Base-by-base conservation (phyloP, 2,113 vertebrate species). In the Dicaeum eximium region DNA sequence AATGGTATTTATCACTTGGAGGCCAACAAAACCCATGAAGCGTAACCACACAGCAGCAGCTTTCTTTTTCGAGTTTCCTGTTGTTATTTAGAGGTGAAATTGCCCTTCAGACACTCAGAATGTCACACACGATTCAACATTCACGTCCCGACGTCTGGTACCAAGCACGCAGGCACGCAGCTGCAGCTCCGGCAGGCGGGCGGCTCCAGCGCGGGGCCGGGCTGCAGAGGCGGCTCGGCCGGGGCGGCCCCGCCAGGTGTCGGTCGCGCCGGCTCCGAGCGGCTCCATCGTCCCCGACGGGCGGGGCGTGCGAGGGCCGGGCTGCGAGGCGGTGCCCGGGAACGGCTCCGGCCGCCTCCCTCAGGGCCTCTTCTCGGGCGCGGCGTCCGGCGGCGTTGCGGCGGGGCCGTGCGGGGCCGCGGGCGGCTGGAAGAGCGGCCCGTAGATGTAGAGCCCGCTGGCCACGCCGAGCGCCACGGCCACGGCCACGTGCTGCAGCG, bases 401-500 rank as follows among this genome's bases (percentile, higher is more conserved):
- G 56, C 23, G 15, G 86, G 15, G 20, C 74, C 8, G 48, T 44
- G 81, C 1, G 6, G 79, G 6, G 15, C 50, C 10, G 70, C 28
- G 8, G 74, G 45, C 16, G 95, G 54, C 58, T 12, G 83, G 90
- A 95, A 95, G 15, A 97, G 65, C 30, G 99, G 99, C 88, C 95
- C 98, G 95, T 99, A 99, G 86, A 99, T 98, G 85, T 99, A 99
- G 58, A 99, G 0, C 6, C 99, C 99, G 77, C 98, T 98, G 53
- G 47, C 92, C 67, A 99, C 96, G 90, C 99, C 99, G 17, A 99
- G 87, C 42, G 98, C 8, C 23, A 93, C 87, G 35, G 92, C 94
- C 74, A 94, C 14, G 5, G 27, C 65, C 56, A 94, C 44, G 5
- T 88, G 80, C 21, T 78, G 90, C 90, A 85, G 91, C 44, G 80